Evolutionary conservation across 2,797 vertebrate species (phyloP), one percentile per base, ranked within the genome.

Genomic region (Gymnopithys bicolor): DNA sequence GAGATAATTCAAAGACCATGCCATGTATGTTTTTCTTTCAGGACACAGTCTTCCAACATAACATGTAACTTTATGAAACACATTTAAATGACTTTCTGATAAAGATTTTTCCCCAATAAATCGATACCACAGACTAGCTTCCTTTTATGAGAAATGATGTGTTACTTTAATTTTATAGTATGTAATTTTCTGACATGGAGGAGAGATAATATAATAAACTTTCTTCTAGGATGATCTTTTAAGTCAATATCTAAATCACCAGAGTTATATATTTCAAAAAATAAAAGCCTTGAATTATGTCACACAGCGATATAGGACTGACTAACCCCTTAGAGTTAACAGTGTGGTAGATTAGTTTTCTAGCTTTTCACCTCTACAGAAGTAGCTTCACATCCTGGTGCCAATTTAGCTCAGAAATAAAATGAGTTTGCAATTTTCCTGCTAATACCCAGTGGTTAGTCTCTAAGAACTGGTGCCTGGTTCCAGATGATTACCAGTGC

Each of bases 151-250:
- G 63, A 95, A 94, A 93, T 37, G 4, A 23, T 84, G 30, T 93
- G 51, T 64, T 89, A 55, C 48, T 89, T 90, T 90, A 92, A 94
- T 95, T 97, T 95, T 93, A 86, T 78, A 94, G 46, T 70, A 67
- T 43, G 35, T 91, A 80, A 52, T 90, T 90, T 91, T 81, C 64
- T 82, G 79, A 89, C 60, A 41, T 27, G 48, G 17, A 82, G 55
- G 22, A 84, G 46, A 92, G 88, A 94, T 80, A 93, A 86, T 62
- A 79, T 68, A 86, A 94, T 80, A 90, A 90, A 90, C 37, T 71
- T 91, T 84, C 33, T 89, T 84, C 69, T 45, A 62, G 3, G 21
- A 89, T 73, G 64, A 83, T 85, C 84, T 95, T 92, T 93, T 67
- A 95, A 95, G 87, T 91, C 82, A 75, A 73, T 93, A 90, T n/a